Conservation (phyloP, 2,113 vertebrate genomes). For the Indicator indicator region DNA sequence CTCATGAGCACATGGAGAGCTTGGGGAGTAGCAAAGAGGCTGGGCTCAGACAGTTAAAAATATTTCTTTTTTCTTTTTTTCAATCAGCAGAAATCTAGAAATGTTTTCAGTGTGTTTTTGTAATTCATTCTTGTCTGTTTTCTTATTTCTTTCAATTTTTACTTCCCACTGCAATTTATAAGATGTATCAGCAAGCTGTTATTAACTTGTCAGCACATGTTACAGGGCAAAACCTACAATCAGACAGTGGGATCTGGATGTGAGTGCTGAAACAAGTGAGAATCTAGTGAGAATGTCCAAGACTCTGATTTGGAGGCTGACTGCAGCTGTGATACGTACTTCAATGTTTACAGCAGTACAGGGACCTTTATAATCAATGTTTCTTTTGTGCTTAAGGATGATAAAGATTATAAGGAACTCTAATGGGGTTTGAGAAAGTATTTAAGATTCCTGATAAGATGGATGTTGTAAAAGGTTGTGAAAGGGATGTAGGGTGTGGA, state of each 20-base stretch:
- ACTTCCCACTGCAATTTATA: not conserved
- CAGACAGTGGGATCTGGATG: fast-evolving
- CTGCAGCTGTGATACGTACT: not conserved
- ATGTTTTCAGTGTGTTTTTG: constrained; percentile 30
- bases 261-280: not conserved
- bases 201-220: not conserved
- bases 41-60: constrained; percentile 1
- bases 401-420: not conserved
- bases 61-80: not conserved
- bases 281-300: not conserved
- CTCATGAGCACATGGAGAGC: not conserved
- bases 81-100: constrained; percentile 49
- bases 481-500: not conserved
- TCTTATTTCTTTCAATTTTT: not conserved
- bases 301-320: not conserved
- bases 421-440: not conserved
- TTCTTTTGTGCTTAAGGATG: not conserved
- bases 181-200: not conserved
- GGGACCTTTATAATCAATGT: not conserved
- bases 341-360: not conserved
- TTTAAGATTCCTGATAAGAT: not conserved
- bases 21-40: not conserved
- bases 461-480: fast-evolving
- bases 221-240: not conserved
- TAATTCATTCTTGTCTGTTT: constrained; percentile 33